Base-by-base conservation (phyloP, 2,113 vertebrate species). In the Kryptolebias marmoratus region DNA sequence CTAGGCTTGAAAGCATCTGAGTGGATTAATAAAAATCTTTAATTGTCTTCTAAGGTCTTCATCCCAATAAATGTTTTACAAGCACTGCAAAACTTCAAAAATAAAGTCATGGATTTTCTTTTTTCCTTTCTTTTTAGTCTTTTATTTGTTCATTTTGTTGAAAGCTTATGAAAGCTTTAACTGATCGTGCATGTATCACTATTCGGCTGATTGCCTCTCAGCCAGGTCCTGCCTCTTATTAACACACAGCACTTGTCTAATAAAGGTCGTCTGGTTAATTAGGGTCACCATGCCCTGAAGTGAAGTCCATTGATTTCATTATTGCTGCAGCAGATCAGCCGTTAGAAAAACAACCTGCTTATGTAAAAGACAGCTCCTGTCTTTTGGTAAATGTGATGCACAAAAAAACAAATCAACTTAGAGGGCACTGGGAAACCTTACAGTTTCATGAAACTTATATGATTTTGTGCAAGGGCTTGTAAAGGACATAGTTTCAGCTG, bases 261-360 rank as follows among this genome's bases (percentile, higher is more conserved):
- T 54, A 71, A 57, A 73, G 54, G 64, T 68, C 58, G 64, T 54
- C 45, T 0, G 16, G 67, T 5, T 75, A 50, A 64, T 31, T 67
- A 57, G 54, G 22, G 45, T 65, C 1, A 31, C 45, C 55, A 18
- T n/a, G 64, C 56, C 75, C 75, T 10, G 69, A 75, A 64, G 73
- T 65, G 31, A 72, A 65, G 44, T 39, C 11, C 4, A 11, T 57
- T 7, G 49, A 62, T 75, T 73, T 66, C 22, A 74, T 48, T 64
- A 28, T 56, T 18, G 3, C 18, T 14, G 18, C 14, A 75, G 39
- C 32, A 53, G 50, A 61, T 45, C 5, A 0, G 22, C 13, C 15
- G 36, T 45, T 7, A 7, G 22, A 11, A 71, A 32, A 55, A 28
- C 39, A 28, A 28, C 6, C 22, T 30, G 44, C 42, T 63, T 28